phyloP scores from a whole-genome alignment of 2,113 vertebrate genomes.

The Colius striatus region DNA sequence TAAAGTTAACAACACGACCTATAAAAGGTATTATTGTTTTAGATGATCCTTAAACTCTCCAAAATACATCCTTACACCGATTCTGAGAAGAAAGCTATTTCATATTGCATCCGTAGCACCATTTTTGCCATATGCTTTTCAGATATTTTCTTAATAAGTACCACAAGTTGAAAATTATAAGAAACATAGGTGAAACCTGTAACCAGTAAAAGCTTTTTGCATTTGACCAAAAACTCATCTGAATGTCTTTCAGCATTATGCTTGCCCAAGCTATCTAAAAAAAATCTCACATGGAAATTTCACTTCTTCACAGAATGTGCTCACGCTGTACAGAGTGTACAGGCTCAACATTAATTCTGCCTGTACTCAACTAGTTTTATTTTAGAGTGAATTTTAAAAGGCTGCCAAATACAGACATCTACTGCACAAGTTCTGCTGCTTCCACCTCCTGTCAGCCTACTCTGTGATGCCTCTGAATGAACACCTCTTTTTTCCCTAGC shows the following conservation, averaged over 20 bases:
- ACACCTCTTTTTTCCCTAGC: background rate
- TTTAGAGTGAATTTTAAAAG: constrained; percentile 23
- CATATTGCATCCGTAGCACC: background rate
- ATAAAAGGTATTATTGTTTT: background rate
- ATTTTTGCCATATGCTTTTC: background rate
- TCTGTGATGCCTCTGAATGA: background rate
- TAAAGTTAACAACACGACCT: background rate
- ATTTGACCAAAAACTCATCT: background rate
- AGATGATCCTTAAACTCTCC: background rate
- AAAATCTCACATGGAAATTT: background rate
- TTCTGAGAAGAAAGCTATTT: background rate
- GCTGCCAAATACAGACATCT: constrained; percentile 41
- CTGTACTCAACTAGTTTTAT: constrained; percentile 29
- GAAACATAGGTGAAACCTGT: rapidly evolving
- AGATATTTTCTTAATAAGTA: background rate
- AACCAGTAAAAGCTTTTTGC: background rate
- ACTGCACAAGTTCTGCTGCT: constrained; percentile 26
- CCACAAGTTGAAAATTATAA: rapidly evolving
- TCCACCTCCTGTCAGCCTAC: constrained; percentile 23
- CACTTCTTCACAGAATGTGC: background rate
- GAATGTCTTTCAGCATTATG: background rate
- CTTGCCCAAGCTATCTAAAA: background rate
- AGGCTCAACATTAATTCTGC: background rate
- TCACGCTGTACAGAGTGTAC: background rate
- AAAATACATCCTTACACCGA: background rate